Percentiles rank a stretch among this genome's conserved stretches.
Evolutionary conservation across 2,113 vertebrate genomes (phyloP).

Genomic region (Pelvicachromis taeniatus): DNA sequence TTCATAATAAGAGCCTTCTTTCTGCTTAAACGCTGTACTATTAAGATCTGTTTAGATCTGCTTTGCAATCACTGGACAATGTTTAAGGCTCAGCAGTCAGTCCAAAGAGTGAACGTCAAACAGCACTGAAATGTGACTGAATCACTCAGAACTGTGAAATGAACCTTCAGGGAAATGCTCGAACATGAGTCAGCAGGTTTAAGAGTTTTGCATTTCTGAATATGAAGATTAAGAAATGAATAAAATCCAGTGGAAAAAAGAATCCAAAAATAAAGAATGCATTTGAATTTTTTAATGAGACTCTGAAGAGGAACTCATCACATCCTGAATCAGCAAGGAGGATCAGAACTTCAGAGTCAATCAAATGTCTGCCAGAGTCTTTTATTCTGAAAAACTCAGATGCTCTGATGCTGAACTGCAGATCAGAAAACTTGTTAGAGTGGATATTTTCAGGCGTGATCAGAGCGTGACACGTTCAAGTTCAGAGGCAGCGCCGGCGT

Average conservation of each 20-base stretch:
- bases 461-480: background rate
- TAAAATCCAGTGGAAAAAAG: background rate
- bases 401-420: background rate
- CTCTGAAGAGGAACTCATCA: background rate
- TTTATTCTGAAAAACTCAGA: background rate
- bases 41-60: background rate
- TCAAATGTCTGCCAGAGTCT: background rate
- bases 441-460: background rate
- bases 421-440: background rate
- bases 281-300: background rate
- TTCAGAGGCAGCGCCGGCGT: background rate
- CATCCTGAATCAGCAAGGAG: background rate
- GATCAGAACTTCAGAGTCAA: background rate
- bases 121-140: background rate
- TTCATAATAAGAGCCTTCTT: background rate
- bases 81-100: rapidly evolving
- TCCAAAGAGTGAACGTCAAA: background rate
- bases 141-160: background rate
- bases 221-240: background rate
- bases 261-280: background rate
- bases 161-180: background rate
- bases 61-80: too few species aligned
- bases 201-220: background rate
- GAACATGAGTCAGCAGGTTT: background rate
- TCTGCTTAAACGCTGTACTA: rapidly evolving